phyloP scores from a whole-genome alignment of 2,113 vertebrate species.

The Dasypus novemcinctus region DNA sequence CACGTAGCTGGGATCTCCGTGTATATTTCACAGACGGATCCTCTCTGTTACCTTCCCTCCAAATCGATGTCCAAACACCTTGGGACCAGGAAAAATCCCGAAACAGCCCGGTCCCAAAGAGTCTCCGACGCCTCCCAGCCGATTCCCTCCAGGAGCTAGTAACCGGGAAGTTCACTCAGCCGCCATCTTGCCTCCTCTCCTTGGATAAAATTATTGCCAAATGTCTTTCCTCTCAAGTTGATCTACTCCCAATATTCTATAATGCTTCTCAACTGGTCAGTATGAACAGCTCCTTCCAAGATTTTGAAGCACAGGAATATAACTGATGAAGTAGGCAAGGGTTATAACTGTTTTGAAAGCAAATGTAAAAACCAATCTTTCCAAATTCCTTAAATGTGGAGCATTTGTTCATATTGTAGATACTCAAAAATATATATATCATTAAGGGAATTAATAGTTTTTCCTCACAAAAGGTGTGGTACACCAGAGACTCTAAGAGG shows the following conservation, averaged over 20 bases:
- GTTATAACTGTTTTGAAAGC: conserved; percentile 39
- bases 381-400: conserved; percentile 48
- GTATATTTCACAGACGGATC: too few relatives aligned
- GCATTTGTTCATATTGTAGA: conserved; percentile 8
- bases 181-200: too few relatives aligned
- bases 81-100: too few relatives aligned
- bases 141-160: too few relatives aligned
- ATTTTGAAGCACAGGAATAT: background rate
- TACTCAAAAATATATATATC: background rate
- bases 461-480: background rate
- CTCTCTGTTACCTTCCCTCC: too few relatives aligned
- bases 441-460: background rate
- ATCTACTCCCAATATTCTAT: background rate
- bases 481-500: too few relatives aligned
- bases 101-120: too few relatives aligned
- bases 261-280: background rate
- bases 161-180: too few relatives aligned
- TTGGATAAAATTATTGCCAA: background rate
- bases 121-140: too few relatives aligned
- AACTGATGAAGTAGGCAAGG: background rate
- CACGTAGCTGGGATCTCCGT: too few relatives aligned
- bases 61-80: too few relatives aligned
- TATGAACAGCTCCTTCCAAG: conserved; percentile 7
- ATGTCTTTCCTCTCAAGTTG: background rate
- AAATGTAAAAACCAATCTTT: conserved; percentile 40